phyloP scores from a whole-genome alignment of 2,113 vertebrate genomes.

The Terrapene triunguis region DNA sequence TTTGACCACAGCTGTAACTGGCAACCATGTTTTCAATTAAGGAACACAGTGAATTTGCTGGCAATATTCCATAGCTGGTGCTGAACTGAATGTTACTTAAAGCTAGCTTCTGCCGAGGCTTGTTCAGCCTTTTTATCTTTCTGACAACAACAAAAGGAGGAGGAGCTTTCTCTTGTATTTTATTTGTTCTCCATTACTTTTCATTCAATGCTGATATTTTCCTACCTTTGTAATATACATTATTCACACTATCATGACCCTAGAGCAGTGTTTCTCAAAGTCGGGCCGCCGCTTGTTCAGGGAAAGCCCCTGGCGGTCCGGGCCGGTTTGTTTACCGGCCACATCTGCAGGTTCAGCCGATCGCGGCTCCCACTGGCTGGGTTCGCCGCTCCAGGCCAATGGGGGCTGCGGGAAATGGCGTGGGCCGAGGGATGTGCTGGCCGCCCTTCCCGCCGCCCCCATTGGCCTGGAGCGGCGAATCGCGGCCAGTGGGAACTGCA shows the following conservation, averaged over 20 bases:
- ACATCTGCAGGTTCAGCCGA: too few species aligned
- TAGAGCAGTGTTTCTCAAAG: too few species aligned
- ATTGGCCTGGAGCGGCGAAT: too few species aligned
- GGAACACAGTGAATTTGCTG: neutral
- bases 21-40: neutral
- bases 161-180: accelerated
- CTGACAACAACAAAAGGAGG: neutral
- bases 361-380: too few species aligned
- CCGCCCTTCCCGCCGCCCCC: too few species aligned
- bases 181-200: neutral
- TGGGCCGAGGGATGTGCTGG: too few species aligned
- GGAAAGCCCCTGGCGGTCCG: too few species aligned
- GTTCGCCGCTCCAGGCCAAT: too few species aligned
- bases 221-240: neutral
- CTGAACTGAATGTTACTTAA: neutral
- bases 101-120: accelerated
- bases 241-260: neutral
- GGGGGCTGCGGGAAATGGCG: too few species aligned
- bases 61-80: neutral
- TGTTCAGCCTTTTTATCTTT: neutral
- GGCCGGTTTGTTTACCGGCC: too few species aligned
- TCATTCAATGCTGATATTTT: neutral
- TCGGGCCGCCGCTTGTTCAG: too few species aligned
- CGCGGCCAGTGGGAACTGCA: too few species aligned
- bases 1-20: neutral